Evolutionary conservation across 2,888 invertebrate genomes (phyloP), one percentile per base, ranked within the genome.

Genomic region (Tineola bisselliella): DNA sequence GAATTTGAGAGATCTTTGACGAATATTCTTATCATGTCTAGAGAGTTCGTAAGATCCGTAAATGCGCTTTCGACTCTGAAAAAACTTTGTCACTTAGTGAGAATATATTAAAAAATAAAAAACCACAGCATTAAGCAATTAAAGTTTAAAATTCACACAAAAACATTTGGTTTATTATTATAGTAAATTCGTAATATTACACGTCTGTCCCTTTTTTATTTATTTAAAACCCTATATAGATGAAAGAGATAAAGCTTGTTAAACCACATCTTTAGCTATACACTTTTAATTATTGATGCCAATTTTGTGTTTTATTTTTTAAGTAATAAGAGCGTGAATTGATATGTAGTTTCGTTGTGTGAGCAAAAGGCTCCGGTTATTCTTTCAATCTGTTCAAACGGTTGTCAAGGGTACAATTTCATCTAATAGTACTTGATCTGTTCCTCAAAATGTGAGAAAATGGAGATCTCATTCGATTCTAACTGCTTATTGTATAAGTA

Each of bases 401-500:
- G 17, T 17, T 17, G 48, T 48, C 48, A 13, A 17, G 48, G 48
- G 48, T 48, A 17, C 17, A 48, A 48, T 48, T 48, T 17, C 17
- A 48, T 48, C 48, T 48, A 48, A 48, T 48, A 48, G 48, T 48
- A 17, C 15, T 48, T 48, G 13, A 48, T 17, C 13, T 17, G 48
- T 48, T 15, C 48, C 48, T 48, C 48, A 48, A 48, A 48, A 48
- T 48, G 48, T 17, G 48, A 48, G 48, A 17, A 48, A 48, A 48
- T 17, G 10, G 48, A 48, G 48, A 48, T 48, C 48, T 48, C 17
- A 15, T 13, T 5, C 48, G 48, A 48, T 48, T 48, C 15, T 48
- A 17, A 48, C 38, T 38, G 38, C 38, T 38, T 38, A 38, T 38
- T 38, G 38, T 38, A 10, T n/a, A 10, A 38, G 38, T 31, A 5